Base-by-base conservation (phyloP, 2,888 invertebrate species). In the Pseudococcus jackbeardsleyi region DNA sequence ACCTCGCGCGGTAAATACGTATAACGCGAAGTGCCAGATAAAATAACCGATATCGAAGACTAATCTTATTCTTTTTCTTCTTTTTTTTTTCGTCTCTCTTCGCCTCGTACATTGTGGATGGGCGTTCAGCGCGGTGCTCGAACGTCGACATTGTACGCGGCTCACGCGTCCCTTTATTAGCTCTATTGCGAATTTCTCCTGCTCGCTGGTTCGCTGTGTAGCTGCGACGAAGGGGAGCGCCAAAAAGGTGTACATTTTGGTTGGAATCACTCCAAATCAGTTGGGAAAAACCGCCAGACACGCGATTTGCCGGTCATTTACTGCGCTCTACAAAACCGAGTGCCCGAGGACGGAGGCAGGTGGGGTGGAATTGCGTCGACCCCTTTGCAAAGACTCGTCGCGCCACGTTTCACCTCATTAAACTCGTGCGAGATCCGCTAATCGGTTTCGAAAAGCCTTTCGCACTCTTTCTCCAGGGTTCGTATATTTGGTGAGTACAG, bases 231-330 rank as follows among this genome's bases (percentile, higher is more conserved):
- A 19, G 15, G 33, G 6, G 26, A 4, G 72, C 6, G 72, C 46
- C 12, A 82, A 46, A 79, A 82, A 82, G 79, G 64, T 59, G 59
- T 86, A 86, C 68, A 68, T 86, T 86, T 86, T 86, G 33, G 42
- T 86, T 86, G 86, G 86, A 59, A 68, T 59, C 46, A 68, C 68
- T 86, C 86, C 86, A 86, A 86, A 86, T 86, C 86, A 86, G 86
- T 86, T 42, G 86, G 64, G 86, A 68, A 86, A 86, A 86, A 86
- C 72, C 86, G 86, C 86, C 86, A 86, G 86, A 86, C 86, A 86
- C 86, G 86, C 86, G 86, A 86, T 86, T 86, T 68, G 64, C 68
- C 86, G 86, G 86, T 42, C 86, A 86, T 86, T 86, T 86, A 72
- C 68, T 68, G 86, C 46, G 22, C 42, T 11, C 8, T 5, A 9